These are phyloP conservation scores for Caenorhabditis sp. DNA, from an alignment of 2,888 invertebrate genomes.

Conservation along the genomic window DNA sequence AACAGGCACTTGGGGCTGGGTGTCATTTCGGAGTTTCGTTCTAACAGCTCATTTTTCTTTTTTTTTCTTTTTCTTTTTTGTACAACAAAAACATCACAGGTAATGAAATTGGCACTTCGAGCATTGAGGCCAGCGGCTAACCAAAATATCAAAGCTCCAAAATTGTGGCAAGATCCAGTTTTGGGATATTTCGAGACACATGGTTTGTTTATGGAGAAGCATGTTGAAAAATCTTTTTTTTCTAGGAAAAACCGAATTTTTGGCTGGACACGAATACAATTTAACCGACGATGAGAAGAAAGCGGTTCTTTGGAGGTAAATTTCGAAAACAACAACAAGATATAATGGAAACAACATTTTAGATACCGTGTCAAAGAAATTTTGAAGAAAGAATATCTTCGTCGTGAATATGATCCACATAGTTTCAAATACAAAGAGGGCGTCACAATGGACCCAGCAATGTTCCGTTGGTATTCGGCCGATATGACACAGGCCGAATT, in stretches of 20 bases:
- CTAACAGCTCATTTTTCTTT: background rate
- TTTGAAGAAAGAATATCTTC: constrained; percentile 70
- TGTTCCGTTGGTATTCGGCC: constrained; percentile 71
- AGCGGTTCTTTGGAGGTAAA: constrained; percentile 58
- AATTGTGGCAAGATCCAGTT: constrained; percentile 69
- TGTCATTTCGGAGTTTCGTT: constrained; percentile 28
- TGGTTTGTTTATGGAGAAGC: constrained; percentile 22
- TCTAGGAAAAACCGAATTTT: constrained; percentile 69
- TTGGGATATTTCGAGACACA: constrained; percentile 59
- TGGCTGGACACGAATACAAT: constrained; percentile 69
- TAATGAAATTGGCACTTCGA: constrained; percentile 63
- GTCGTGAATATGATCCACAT: constrained; percentile 69
- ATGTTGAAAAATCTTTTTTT: constrained; percentile 4
- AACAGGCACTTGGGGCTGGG: too few species aligned
- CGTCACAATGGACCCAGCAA: constrained; percentile 70
- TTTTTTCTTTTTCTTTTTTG: background rate
- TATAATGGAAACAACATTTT: constrained; percentile 28
- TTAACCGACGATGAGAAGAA: constrained; percentile 69
- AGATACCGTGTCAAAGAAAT: constrained; percentile 70
- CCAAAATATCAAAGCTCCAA: constrained; percentile 65
- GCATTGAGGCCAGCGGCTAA: constrained; percentile 69
- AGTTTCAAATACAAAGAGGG: constrained; percentile 70
- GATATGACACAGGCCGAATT: constrained; percentile 70
- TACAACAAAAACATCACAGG: constrained; percentile 15
- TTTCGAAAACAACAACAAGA: background rate